These are phyloP conservation scores for Ctenomys sociabilis DNA, from an alignment of 2,113 vertebrate species.

Conservation along the genomic window DNA sequence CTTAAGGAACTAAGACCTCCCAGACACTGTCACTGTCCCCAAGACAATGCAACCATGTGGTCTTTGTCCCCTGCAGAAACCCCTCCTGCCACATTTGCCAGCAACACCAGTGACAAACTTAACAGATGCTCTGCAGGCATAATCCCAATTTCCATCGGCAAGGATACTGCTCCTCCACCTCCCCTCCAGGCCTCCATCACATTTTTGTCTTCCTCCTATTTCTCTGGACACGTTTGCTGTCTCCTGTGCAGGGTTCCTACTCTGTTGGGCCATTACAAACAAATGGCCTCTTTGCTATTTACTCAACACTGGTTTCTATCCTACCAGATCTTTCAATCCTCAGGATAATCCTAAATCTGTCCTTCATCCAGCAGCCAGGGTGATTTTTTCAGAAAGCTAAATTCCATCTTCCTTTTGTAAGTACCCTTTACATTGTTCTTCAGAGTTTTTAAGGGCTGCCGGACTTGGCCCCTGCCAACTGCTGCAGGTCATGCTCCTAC, in stretches of 20 bases:
- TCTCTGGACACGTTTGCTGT: not conserved
- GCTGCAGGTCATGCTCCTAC: not conserved
- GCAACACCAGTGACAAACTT: not conserved
- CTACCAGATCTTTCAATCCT: not conserved
- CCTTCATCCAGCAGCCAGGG: not conserved
- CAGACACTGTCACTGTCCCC: not conserved
- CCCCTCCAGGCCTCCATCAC: not conserved
- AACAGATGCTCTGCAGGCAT: not conserved
- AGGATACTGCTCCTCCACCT: not conserved
- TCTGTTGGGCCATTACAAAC: not conserved
- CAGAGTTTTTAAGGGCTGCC: not conserved
- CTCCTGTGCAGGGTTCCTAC: not conserved
- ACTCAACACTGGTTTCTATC: not conserved
- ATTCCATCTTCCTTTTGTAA: not conserved
- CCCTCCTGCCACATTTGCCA: not conserved
- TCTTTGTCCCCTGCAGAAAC: not conserved
- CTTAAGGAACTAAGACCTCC: not conserved
- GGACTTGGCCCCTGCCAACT: not conserved
- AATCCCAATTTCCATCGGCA: not conserved
- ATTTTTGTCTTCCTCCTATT: not conserved
- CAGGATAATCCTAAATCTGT: slow-evolving; percentile 1
- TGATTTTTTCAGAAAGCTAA: slow-evolving; percentile 22
- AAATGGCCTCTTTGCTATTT: not conserved
- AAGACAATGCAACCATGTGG: not conserved
- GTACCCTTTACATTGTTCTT: not conserved